These are phyloP conservation scores for Hypothenemus hampei DNA, from an alignment of 1,140 invertebrate species.

Conservation along the genomic window DNA sequence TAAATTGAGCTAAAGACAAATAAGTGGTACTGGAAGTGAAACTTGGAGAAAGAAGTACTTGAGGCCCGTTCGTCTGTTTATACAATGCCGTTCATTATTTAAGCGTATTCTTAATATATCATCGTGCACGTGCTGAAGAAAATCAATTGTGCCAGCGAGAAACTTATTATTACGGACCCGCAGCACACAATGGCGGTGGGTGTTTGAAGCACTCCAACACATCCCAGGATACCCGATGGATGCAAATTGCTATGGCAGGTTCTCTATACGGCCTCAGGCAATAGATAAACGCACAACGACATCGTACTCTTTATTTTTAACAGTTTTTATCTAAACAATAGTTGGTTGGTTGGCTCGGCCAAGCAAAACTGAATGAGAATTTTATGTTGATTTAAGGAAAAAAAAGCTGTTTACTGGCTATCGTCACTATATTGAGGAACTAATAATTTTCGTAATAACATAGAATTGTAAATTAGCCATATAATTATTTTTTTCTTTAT, in stretches of 20 bases:
- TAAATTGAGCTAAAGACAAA: too few relatives aligned
- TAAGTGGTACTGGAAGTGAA: too few relatives aligned
- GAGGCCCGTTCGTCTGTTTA: constrained; percentile 35
- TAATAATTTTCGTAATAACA: too few relatives aligned
- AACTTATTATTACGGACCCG: constrained; percentile 40
- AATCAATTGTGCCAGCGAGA: constrained; percentile 41
- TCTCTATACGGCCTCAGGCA: constrained; percentile 32
- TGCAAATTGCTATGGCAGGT: constrained; percentile 38
- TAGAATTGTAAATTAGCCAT: too few relatives aligned
- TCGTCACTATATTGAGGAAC: too few relatives aligned
- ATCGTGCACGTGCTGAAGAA: constrained; percentile 41
- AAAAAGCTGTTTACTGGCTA: too few relatives aligned
- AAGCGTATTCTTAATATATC: constrained; percentile 43
- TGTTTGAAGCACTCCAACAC: constrained; percentile 39
- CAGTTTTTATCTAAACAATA: too few relatives aligned
- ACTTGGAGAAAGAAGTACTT: neutral
- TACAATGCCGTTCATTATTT: constrained; percentile 42
- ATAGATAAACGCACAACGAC: constrained; percentile 34
- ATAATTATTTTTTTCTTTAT: too few relatives aligned
- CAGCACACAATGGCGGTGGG: constrained; percentile 41
- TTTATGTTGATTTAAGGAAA: too few relatives aligned
- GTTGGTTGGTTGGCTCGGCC: too few relatives aligned
- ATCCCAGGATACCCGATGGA: constrained; percentile 34
- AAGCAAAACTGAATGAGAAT: too few relatives aligned
- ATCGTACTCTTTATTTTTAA: constrained; percentile 30